phyloP scores from a whole-genome alignment of 1,140 invertebrate genomes.

The Apocrypta bakeri region DNA sequence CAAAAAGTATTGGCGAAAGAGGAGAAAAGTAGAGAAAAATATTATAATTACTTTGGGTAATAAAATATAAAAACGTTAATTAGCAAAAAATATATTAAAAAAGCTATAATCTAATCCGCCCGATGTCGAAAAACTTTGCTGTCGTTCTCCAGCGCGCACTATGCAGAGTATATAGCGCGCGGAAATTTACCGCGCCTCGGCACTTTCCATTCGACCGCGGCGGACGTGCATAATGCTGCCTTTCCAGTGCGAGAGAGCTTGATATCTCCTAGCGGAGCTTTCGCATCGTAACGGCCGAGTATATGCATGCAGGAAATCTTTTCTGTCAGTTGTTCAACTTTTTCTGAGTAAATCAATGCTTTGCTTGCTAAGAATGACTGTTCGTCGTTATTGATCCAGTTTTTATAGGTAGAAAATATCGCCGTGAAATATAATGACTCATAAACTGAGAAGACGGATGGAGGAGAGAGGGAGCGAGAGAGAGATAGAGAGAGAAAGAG shows the following conservation, averaged over 20 bases:
- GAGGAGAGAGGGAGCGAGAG: not conserved
- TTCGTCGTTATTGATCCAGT: not conserved
- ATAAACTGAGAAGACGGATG: not conserved
- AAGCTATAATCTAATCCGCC: not conserved
- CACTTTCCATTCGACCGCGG: slow-evolving; percentile 36
- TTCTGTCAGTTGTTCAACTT: not conserved
- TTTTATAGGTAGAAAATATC: not conserved
- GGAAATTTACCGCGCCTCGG: slow-evolving; percentile 42
- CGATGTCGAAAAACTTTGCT: not conserved
- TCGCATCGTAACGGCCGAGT: not conserved
- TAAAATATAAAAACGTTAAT: not conserved
- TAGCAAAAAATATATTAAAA: not conserved
- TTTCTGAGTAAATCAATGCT: not conserved
- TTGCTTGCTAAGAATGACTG: not conserved
- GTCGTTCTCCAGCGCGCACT: not conserved
- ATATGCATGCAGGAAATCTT: not conserved
- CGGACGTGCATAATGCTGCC: slow-evolving; percentile 1
- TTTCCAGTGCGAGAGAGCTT: not conserved
- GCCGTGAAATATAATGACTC: no score
- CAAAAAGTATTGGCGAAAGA: not conserved
- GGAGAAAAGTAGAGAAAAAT: not conserved
- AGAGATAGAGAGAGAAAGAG: not conserved
- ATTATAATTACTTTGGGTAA: no score
- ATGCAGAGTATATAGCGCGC: not conserved
- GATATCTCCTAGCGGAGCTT: not conserved